phyloP scores from a whole-genome alignment of 1,140 invertebrate species.

The Drosophila sulfurigaster region DNA sequence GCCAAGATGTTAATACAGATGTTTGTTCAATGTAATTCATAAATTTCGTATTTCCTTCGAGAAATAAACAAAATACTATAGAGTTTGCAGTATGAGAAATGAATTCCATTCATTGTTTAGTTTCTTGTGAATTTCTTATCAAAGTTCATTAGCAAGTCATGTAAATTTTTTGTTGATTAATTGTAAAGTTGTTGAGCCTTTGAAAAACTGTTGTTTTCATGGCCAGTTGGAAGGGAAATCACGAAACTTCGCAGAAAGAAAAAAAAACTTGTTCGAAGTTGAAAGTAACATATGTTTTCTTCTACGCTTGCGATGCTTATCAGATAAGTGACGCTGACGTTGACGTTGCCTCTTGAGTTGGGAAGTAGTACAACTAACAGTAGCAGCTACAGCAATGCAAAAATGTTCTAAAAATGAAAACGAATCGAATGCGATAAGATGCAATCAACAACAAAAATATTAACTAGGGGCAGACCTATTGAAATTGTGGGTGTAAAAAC shows the following conservation, averaged over 20 bases:
- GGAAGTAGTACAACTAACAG: conserved; percentile 5
- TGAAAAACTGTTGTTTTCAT: conserved; percentile 4
- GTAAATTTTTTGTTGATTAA: conserved; percentile 23
- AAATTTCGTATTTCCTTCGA: not conserved
- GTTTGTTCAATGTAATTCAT: not conserved
- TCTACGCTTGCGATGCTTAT: conserved; percentile 40
- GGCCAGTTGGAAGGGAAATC: not conserved
- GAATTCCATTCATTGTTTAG: not conserved
- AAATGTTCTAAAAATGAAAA: conserved; percentile 27
- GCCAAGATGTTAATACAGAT: not conserved
- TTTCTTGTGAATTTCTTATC: not conserved
- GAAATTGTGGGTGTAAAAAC: conserved; percentile 27
- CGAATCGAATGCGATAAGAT: conserved; percentile 16
- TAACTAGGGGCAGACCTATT: conserved; percentile 5
- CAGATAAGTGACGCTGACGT: conserved; percentile 43
- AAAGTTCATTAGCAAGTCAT: conserved; percentile 22
- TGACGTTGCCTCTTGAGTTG: conserved; percentile 16
- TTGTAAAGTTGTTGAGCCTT: not conserved
- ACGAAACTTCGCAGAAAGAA: conserved; percentile 11
- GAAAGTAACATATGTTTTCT: conserved; percentile 50
- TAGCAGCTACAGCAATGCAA: conserved; percentile 20
- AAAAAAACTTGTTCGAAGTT: conserved; percentile 33
- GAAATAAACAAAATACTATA: not conserved
- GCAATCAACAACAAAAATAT: not conserved
- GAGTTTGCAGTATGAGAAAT: not conserved